Evolutionary conservation across 2,888 invertebrate species (phyloP).

Genomic region (Tenthredo distinguenda): DNA sequence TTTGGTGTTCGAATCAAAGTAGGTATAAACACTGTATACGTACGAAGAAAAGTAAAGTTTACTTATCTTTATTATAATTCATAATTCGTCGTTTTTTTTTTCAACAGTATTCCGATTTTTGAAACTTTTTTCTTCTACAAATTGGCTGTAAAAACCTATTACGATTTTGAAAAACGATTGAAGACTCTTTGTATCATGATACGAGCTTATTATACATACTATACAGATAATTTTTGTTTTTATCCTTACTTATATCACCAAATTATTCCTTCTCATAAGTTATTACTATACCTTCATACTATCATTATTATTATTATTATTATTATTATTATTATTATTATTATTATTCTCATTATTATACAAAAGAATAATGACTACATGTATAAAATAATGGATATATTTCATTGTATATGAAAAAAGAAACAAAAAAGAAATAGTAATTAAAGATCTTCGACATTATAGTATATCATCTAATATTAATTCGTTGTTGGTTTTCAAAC

Average conservation of each 20-base stretch:
- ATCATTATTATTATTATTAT: background rate
- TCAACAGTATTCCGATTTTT: background rate
- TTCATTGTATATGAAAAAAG: background rate
- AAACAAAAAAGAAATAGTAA: background rate
- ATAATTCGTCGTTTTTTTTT: background rate
- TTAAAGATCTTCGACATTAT: background rate
- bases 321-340: background rate
- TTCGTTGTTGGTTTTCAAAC: background rate
- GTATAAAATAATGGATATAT: background rate
- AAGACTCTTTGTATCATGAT: background rate
- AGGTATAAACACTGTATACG: background rate
- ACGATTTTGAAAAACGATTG: background rate
- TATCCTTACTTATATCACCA: background rate
- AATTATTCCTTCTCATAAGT: background rate
- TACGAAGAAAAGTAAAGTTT: background rate
- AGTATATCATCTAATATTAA: background rate
- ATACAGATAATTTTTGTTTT: background rate
- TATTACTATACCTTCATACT: background rate
- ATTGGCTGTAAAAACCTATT: background rate
- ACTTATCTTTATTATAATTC: background rate
- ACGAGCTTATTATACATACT: background rate
- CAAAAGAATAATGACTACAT: background rate
- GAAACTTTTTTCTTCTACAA: background rate
- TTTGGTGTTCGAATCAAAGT: background rate
- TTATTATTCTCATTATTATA: background rate